These are phyloP conservation scores for Phylloscopus whistleri DNA, from an alignment of 2,113 vertebrate species.

Conservation along the genomic window DNA sequence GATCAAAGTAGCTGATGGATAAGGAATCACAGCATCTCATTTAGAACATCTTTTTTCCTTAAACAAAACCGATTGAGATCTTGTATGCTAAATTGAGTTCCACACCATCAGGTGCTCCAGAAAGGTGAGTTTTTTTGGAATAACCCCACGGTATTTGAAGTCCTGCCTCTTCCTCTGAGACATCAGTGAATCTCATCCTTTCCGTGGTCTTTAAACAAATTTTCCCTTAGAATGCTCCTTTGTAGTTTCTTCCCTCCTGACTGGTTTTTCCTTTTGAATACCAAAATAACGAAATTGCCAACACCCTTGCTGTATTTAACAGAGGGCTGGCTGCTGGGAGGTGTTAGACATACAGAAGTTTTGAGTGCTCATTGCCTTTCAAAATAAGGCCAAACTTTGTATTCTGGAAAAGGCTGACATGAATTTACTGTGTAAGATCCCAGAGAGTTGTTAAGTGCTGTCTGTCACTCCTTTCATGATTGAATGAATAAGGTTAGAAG, in stretches of 20 bases:
- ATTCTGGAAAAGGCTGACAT: not conserved
- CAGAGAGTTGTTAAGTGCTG: not conserved
- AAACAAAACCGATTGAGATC: not conserved
- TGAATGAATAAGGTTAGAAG: not conserved
- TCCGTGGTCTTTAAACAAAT: not conserved
- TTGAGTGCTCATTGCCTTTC: not conserved
- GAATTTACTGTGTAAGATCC: not conserved
- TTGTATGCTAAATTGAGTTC: not conserved
- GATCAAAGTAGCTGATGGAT: constrained; percentile 16
- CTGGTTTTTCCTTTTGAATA: constrained; percentile 34
- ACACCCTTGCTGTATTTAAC: not conserved
- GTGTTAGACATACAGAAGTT: not conserved
- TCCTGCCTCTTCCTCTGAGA: not conserved
- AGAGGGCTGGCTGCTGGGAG: not conserved
- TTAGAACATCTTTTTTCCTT: not conserved
- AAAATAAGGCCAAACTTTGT: not conserved
- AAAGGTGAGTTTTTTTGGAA: not conserved
- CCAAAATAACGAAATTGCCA: not conserved
- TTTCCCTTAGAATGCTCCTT: not conserved
- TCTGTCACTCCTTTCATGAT: not conserved
- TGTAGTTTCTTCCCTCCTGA: constrained; percentile 8
- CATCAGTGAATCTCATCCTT: constrained; percentile 16
- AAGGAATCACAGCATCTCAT: constrained; percentile 11
- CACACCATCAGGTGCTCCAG: not conserved
- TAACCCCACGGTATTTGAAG: not conserved